Conservation (phyloP, 2,888 invertebrate genomes). For the Tyria jacobaeae region DNA sequence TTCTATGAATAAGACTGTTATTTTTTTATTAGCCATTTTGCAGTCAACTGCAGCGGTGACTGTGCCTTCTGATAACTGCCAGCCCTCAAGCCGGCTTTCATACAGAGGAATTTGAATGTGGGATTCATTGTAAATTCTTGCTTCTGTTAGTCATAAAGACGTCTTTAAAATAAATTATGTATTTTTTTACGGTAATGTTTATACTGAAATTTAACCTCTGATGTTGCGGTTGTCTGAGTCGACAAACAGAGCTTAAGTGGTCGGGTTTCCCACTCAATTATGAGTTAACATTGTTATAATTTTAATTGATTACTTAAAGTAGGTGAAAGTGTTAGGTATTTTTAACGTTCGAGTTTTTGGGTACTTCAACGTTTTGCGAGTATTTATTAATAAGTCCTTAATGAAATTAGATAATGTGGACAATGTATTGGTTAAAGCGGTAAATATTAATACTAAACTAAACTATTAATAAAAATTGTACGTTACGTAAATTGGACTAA, state of each 20-base stretch:
- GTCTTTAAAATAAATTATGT: not conserved
- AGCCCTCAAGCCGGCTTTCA: slow-evolving; percentile 3
- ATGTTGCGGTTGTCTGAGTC: not conserved
- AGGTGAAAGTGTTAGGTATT: not conserved
- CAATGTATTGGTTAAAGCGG: no score
- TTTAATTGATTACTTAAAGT: no score
- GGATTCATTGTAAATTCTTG: not conserved
- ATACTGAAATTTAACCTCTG: not conserved
- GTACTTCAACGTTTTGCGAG: not conserved
- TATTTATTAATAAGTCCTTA: no score
- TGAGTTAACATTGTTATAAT: no score
- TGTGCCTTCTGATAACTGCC: not conserved
- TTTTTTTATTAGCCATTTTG: not conserved
- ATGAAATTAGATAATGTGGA: no score
- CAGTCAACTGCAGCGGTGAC: not conserved
- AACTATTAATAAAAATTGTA: no score
- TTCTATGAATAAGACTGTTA: no score
- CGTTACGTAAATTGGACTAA: no score
- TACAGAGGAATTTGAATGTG: not conserved
- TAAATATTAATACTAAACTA: no score
- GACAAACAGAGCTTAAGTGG: not conserved
- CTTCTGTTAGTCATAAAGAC: not conserved
- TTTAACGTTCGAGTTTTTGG: not conserved
- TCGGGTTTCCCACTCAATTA: not conserved
- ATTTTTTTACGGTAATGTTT: not conserved